Evolutionary conservation across 2,797 vertebrate genomes (phyloP).

Genomic region (Gymnopithys bicolor): DNA sequence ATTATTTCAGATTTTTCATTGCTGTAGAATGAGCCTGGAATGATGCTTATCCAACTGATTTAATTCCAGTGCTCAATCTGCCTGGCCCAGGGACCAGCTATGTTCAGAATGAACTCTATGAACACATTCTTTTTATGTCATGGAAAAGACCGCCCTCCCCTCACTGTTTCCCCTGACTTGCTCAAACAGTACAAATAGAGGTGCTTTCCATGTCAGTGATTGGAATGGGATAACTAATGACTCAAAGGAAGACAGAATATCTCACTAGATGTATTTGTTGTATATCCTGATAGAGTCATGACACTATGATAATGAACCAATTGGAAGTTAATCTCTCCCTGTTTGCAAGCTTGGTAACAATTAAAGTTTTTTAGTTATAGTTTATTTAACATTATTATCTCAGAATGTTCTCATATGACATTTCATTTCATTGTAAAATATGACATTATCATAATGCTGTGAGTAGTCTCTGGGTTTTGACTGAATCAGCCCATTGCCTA

Average conservation of each 20-base stretch:
- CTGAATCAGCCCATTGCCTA: background rate
- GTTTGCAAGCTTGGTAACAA: background rate
- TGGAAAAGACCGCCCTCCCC: background rate
- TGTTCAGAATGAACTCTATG: background rate
- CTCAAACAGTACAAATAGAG: background rate
- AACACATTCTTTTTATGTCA: background rate
- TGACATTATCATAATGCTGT: background rate
- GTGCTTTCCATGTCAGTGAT: background rate
- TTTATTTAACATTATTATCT: background rate
- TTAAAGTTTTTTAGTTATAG: background rate
- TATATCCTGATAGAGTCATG: background rate
- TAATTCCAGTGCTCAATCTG: background rate
- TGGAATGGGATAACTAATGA: background rate
- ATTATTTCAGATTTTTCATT: background rate
- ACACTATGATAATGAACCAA: background rate
- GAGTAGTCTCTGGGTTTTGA: background rate
- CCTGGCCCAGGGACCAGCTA: background rate
- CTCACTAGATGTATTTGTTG: background rate
- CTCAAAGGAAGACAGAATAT: background rate
- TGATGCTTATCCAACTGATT: background rate
- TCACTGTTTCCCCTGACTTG: background rate
- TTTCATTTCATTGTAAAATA: background rate
- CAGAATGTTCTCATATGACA: background rate
- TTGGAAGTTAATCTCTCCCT: background rate
- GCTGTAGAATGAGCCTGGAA: background rate